Evolutionary conservation across 2,888 invertebrate genomes (phyloP), one percentile per base, ranked within the genome.

Genomic region (Nipponacmea schrenckii): DNA sequence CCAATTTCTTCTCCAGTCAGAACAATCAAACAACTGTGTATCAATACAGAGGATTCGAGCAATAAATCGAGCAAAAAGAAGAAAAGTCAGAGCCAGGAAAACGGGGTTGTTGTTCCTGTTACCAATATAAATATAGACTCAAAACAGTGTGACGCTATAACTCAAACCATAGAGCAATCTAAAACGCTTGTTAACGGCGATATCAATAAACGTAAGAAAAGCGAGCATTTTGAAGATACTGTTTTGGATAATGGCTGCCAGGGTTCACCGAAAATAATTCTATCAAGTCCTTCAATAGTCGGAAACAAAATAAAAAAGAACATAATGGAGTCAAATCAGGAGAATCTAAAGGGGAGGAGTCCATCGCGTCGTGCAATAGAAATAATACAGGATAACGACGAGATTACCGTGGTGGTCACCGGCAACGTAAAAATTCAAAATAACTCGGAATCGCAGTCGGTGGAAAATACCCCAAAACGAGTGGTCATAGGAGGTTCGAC

Each of bases 321-420:
- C 12, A 63, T 26, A 7, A 39, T 50, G 50, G 31, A 64, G 46
- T 45, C 39, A 27, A 45, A 17, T 17, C 64, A 62, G 17, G 65
- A 44, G 12, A 50, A 56, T n/a, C 14, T 64, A 50, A 31, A 62
- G 27, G 62, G 46, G 12, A n/a, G 12, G 0, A 71, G 70, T 39
- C 66, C 64, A 14, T 44, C 64, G 20, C 73, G 71, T 14, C 62
- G 67, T 27, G 74, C 77, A 50, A 81, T 81, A 27, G 80, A 79
- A 64, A 79, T 80, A 50, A 70, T 76, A 15, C 82, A 82, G 69
- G 76, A 80, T 48, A 77, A 76, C 10, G 79, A 81, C 63, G 77
- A 80, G 68, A 80, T 81, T 56, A 79, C 75, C 2, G 79, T 81
- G 4, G 73, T 79, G 17, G 75, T 81, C 17, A 77, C 73, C 50